Base-by-base conservation (phyloP, 2,888 invertebrate genomes). In the Dermolepida albohirtum region DNA sequence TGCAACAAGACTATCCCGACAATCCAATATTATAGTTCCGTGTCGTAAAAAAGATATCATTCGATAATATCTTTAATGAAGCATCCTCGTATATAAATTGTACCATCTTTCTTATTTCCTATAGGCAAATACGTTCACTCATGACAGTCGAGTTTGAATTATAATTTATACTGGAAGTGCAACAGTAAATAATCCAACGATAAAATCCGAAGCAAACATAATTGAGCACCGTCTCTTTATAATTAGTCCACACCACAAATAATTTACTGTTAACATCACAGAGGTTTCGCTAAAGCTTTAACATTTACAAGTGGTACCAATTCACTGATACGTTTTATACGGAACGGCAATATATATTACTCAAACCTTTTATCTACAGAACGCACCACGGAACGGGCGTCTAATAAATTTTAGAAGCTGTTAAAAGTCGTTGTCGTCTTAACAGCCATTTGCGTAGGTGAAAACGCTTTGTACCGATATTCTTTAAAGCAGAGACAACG, bases 241-340 rank as follows among this genome's bases (percentile, higher is more conserved):
- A 66, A 66, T 66, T 66, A 66, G 55, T 57, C 40, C 49, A 57
- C 12, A 44, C 57, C 66, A 57, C 66, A 55, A 57, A 66, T 66
- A 66, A 66, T 66, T 66, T 66, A 66, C 57, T 47, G 66, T 66
- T 66, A 66, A 55, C 66, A 57, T 66, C 57, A 16, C 49, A 39
- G 55, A 49, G 49, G 39, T 49, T 66, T 49, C 55, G 55, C 66
- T 66, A 66, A 66, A 55, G 55, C 57, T 57, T 66, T 66, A 57
- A 66, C 66, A 66, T 66, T 66, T 66, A 66, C 66, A 66, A 57
- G 57, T 22, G 39, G 57, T 57, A 66, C 66, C 41, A 66, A 47
- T 66, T 49, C 59, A 27, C 29, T 44, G 59, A 59, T 59, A 59
- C 43, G 59, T 59, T 44, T 44, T 44, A 59, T 44, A 34, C 14